Base-by-base conservation (phyloP, 2,797 vertebrate species). In the Chelon labrosus region DNA sequence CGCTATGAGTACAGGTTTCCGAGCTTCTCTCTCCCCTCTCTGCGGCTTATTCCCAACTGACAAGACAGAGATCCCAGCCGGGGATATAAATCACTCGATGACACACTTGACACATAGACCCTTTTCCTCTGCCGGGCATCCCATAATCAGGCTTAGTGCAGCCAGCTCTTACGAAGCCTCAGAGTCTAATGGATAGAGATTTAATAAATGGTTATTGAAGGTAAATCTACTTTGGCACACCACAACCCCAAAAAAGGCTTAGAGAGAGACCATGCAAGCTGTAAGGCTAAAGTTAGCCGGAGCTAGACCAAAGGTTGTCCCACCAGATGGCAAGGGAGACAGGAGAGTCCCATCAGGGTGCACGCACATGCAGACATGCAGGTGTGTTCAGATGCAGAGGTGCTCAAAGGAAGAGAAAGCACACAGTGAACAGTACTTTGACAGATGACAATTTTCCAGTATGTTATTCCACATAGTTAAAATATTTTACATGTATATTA, bases 121-220 rank as follows among this genome's bases (percentile, higher is more conserved):
- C 92, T 93, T 94, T 93, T 88, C 93, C 93, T 93, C 92, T 90
- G 91, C 89, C 55, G 90, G 86, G 87, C 91, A 93, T 95, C 91
- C 94, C 94, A 88, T 96, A 97, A 97, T 97, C 97, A 94, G 96
- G 96, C 96, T 97, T 99, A 99, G 98, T 97, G 96, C 95, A 92
- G 90, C 84, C 88, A 63, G 94, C 94, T 95, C 94, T 93, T 95
- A 91, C 3, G 92, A 94, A 95, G 95, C 92, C 79, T 92, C 90
- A 84, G 88, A 94, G 96, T 96, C 96, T 95, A 96, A 97, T 97
- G 96, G 95, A 95, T 92, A 91, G 96, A 96, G 96, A 97, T 98
- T 99, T 98, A 97, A 96, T 96, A 99, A 98, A 99, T 97, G 96
- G 96, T 94, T 95, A 98, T 97, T 97, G 96, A 95, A 96, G 95